Base-by-base conservation (phyloP, 2,888 invertebrate species). In the Lasioglossum calceatum region DNA sequence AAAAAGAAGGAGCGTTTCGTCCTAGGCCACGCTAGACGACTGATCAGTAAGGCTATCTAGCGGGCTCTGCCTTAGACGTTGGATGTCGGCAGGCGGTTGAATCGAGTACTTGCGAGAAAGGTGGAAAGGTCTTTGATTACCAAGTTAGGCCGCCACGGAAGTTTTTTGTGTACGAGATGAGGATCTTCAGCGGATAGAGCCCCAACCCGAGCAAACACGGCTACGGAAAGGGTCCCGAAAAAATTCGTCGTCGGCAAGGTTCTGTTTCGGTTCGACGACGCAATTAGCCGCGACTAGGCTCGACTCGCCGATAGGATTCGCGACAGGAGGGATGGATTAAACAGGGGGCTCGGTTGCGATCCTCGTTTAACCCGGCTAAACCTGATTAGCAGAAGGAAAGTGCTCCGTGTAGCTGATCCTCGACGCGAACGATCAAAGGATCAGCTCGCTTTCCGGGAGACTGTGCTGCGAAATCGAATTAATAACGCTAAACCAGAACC, bases 341-440 rank as follows among this genome's bases (percentile, higher is more conserved):
- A 83, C 79, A 81, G 73, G 42, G 82, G 88, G 88, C 86, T 90
- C 90, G 87, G 88, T 88, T 87, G 92, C 36, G 67, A 90, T 89
- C 88, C 90, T 89, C 87, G 87, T 86, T 90, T 89, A 89, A 77
- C 83, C 50, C 14, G 14, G 61, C 79, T 82, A 91, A 92, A 93
- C 78, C 89, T 88, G 88, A 92, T 92, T 92, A 92, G 81, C 78
- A 76, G 84, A 81, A 80, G 81, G 85, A 83, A 86, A 88, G 83
- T 84, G 76, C 80, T 85, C 47, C 67, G 82, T 67, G 79, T 80
- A 70, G 77, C 72, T 70, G 74, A 82, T 81, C 75, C 81, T 39
- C 54, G 70, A 76, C 81, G 75, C 58, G 73, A 78, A 81, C 82
- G 89, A 91, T 91, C 91, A 91, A 91, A 91, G 91, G 81, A 77